Evolutionary conservation across 2,797 vertebrate genomes (phyloP), one percentile per base, ranked within the genome.

Genomic region (Miichthys miiuy): DNA sequence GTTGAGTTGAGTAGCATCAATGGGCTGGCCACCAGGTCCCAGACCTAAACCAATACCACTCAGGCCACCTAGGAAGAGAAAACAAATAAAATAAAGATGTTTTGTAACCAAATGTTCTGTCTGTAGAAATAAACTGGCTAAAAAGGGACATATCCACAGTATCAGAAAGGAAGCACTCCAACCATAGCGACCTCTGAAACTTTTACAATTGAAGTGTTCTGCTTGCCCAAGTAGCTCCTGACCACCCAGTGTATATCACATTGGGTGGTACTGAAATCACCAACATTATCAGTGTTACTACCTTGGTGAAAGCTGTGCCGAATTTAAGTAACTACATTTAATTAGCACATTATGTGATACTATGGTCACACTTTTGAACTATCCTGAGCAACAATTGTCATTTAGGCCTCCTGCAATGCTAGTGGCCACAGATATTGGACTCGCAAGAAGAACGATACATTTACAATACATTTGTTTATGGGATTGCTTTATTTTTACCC

Each of bases 21-120:
- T 98, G 41, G 98, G 98, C 86, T 99, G 97, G 58, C 98, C 98
- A 86, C 97, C 97, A 77, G 98, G 98, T 85, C 98, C 98, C 88
- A 99, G 91, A 3, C 98, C 98, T 91, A 98, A 95, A 82, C 98
- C 98, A 89, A 99, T 94, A 71, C 98, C 97, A 93, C 97, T 98
- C 77, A 99, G 95, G 61, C 98, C 98, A 95, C 97, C 98, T 99
- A 88, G 64, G 12, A 3, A 72, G 16, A 77, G 21, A 77, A 67
- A 47, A 65, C 0, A 12, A 0, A 1, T 21, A 6, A 0, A 16
- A 63, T 63, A 21, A 65, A 73, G 34, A 8, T 9, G 34, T 38
- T 38, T 38, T 38, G 8, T 38, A 38, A 38, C 8, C 14, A 20
- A 23, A 17, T 17, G 1, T 10, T 54, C 0, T 38, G 2, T 17